Evolutionary conservation across 2,888 invertebrate species (phyloP).

Genomic region (Volucella inanis): DNA sequence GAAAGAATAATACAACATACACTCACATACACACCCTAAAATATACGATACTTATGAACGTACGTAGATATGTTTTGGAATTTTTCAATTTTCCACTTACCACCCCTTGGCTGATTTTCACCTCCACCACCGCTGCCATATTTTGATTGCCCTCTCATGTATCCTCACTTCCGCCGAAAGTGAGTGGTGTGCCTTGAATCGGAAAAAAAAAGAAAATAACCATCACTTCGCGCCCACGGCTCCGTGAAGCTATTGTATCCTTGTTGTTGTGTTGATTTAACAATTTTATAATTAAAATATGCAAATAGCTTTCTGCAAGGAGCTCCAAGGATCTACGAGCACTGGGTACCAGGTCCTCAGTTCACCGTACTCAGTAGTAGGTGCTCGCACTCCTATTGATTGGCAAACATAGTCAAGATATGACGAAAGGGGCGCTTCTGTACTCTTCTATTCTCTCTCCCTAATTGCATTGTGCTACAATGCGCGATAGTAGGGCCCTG

Average conservation of each 20-base stretch:
- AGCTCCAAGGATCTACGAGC: slow-evolving; percentile 48
- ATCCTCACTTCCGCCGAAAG: background rate
- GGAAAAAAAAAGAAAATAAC: slow-evolving; percentile 3
- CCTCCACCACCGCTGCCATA: background rate
- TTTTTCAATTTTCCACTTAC: slow-evolving; percentile 70
- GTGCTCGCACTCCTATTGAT: slow-evolving; percentile 47
- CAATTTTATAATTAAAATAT: slow-evolving; percentile 75
- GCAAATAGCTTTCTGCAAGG: slow-evolving; percentile 69
- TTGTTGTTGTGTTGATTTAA: slow-evolving; percentile 74
- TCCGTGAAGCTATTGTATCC: slow-evolving; percentile 59
- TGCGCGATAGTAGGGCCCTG: slow-evolving; percentile 44
- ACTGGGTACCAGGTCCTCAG: background rate
- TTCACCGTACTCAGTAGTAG: background rate
- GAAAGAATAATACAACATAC: slow-evolving; percentile 39
- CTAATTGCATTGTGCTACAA: slow-evolving; percentile 70
- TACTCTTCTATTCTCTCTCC: slow-evolving; percentile 22
- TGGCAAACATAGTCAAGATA: slow-evolving; percentile 32
- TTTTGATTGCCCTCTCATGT: background rate
- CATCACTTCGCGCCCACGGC: slow-evolving; percentile 12
- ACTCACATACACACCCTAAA: slow-evolving; percentile 7
- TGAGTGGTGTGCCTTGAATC: slow-evolving; percentile 27
- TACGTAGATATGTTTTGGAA: slow-evolving; percentile 66
- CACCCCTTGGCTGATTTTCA: slow-evolving; percentile 13
- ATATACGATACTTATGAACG: too few relatives aligned
- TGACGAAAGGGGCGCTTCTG: slow-evolving; percentile 9